Evolutionary conservation across 2,113 vertebrate genomes (phyloP), one percentile per base, ranked within the genome.

Genomic region (Tetrao urogallus): DNA sequence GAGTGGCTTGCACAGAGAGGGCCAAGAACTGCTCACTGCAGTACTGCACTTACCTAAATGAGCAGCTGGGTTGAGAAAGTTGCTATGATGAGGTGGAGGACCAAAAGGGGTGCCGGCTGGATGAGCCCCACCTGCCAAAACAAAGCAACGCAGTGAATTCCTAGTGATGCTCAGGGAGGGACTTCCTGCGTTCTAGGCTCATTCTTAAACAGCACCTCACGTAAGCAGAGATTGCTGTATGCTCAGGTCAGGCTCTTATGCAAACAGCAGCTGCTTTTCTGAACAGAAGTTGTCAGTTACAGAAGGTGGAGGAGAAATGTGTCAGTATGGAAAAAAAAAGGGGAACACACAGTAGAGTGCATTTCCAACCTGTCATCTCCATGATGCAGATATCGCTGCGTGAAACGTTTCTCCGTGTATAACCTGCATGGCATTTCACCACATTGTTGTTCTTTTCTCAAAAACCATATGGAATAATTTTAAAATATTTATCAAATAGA

Each of bases 51-150:
- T 98, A 99, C 99, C 99, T 92, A 99, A 98, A 94, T 99, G 99
- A 94, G 99, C 98, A 45, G 98, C 98, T 27, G 98, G 98, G 96
- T 98, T 97, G 72, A 99, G 98, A 91, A 99, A 99, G 98, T 99
- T 99, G 97, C 98, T 98, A 95, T 99, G 99, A 96, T 99, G 99
- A 42, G 98, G 97, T 2, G 99, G 98, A 48, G 98, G 99, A 82
- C 99, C 98, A 8, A 99, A 99, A 20, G 98, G 98, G 67, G 98
- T 98, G 45, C 98, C 98, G 1, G 98, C 97, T 34, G 98, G 99
- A 71, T 99, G 99, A 20, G 98, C 98, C 70, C 98, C 98, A 96
- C 99, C 99, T 99, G 94, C 43, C 74, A 86, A 89, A 88, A 81
- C 93, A 95, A 89, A 97, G 60, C 75, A 63, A 83, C 14, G 32